Conservation (phyloP, 2,797 vertebrate genomes). For the Rhyacichthys aspro region DNA sequence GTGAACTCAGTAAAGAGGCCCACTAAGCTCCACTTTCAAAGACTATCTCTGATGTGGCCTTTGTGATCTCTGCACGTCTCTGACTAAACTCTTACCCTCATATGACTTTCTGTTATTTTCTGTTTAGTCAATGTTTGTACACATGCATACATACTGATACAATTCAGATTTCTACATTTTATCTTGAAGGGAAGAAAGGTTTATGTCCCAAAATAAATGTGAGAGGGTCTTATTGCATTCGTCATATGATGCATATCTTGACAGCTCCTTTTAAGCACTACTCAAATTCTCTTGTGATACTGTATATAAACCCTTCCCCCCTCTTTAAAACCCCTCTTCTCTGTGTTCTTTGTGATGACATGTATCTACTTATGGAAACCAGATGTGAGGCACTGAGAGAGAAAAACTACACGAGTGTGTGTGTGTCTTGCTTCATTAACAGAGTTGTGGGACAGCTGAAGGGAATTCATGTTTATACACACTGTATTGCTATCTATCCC, state of each 20-base stretch:
- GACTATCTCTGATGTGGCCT: slow-evolving; percentile 67
- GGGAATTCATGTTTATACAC: neutral
- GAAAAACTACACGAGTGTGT: slow-evolving; percentile 26
- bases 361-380: slow-evolving; percentile 73
- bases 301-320: slow-evolving; percentile 33
- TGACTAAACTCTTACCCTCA: slow-evolving; percentile 28
- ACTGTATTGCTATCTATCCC: neutral
- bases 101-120: slow-evolving; percentile 10
- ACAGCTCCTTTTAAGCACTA: slow-evolving; percentile 16
- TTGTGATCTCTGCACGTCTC: slow-evolving; percentile 65
- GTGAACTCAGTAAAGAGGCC: slow-evolving; percentile 35
- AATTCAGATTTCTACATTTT: too few species aligned
- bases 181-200: too few species aligned
- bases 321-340: slow-evolving; percentile 10
- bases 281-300: slow-evolving; percentile 29
- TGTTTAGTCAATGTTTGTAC: neutral
- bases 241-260: slow-evolving; percentile 9
- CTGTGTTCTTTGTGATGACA: slow-evolving; percentile 59
- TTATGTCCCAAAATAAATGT: too few species aligned
- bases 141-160: too few species aligned
- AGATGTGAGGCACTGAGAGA: slow-evolving; percentile 56
- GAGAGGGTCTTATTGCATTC: too few species aligned
- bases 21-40: slow-evolving; percentile 62
- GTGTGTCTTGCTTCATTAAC: slow-evolving; percentile 54
- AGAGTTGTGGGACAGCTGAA: slow-evolving; percentile 15